Base-by-base conservation (phyloP, 2,797 vertebrate genomes). In the Amniataba percoides region DNA sequence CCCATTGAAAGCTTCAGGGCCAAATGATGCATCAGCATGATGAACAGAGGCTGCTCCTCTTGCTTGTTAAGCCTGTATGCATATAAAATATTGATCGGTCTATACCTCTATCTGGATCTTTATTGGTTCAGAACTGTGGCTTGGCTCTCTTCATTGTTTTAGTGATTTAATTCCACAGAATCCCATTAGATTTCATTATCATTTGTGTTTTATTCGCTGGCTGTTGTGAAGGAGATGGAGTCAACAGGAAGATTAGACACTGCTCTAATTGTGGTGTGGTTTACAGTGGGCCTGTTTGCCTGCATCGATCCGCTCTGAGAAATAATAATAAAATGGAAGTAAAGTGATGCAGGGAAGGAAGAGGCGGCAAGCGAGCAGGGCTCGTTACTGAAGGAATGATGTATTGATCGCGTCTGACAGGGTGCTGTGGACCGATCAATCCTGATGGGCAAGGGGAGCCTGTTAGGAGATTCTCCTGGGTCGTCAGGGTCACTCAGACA, bases 391-490 rank as follows among this genome's bases (percentile, higher is more conserved):
- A 96, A 96, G 95, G 96, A 96, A 96, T 97, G 96, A 97, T 94
- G 88, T 97, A 98, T 98, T 96, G 98, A 99, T 97, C 94, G 81
- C 34, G 85, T 89, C 93, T 96, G 96, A 96, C 97, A 96, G 94
- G 94, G 91, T 93, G 95, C 95, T 95, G 94, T 95, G 94, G 95
- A 92, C 94, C 94, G 89, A 97, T 97, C 96, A 96, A 96, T 97
- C 90, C 71, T 86, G 88, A 94, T 92, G 88, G 91, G 90, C 84
- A 90, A 91, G 88, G 87, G 88, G 90, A 95, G 94, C 92, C 94
- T 93, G 93, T 95, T 95, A 95, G 94, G 94, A 95, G 89, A 95
- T 94, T 93, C 95, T 96, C 90, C 85, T 71, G 84, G 93, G 94
- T 94, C 92, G 78, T 65, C 77, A 87, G 94, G 96, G 95, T 96